Conservation (phyloP, 2,113 vertebrate species). For the Saimiri boliviensis region DNA sequence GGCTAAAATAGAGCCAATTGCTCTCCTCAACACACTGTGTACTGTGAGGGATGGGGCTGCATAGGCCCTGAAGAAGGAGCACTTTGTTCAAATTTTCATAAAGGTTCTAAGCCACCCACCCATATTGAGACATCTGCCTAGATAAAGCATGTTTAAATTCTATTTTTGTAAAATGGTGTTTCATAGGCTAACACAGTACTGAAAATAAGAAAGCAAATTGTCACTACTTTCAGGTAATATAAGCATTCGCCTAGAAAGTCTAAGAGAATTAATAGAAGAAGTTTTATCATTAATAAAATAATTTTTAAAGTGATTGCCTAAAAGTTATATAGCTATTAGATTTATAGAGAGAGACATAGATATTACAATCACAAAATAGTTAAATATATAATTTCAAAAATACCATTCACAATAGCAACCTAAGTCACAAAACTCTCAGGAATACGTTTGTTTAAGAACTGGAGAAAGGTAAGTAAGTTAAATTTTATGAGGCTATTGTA, state of each 20-base stretch:
- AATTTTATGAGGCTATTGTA: not conserved
- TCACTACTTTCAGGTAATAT: not conserved
- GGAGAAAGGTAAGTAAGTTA: constrained; percentile 14
- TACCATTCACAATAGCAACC: not conserved
- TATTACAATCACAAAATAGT: constrained; percentile 16
- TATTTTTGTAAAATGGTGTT: not conserved
- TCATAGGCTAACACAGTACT: not conserved
- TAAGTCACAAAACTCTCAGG: not conserved
- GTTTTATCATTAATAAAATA: not conserved
- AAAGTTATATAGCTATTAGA: not conserved
- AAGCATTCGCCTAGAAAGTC: not conserved
- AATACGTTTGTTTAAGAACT: constrained; percentile 6
- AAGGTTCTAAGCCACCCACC: not conserved
- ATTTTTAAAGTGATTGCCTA: not conserved
- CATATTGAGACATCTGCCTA: not conserved
- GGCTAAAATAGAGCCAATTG: not conserved
- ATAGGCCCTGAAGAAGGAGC: not conserved
- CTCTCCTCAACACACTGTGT: not conserved
- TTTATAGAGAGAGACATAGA: not conserved
- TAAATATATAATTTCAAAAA: not conserved
- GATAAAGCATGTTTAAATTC: not conserved
- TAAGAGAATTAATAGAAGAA: constrained; percentile 16
- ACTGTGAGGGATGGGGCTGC: not conserved
- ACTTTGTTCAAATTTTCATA: not conserved
- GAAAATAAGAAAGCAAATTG: not conserved